phyloP scores from a whole-genome alignment of 2,113 vertebrate genomes.

The Sminthopsis crassicaudata region DNA sequence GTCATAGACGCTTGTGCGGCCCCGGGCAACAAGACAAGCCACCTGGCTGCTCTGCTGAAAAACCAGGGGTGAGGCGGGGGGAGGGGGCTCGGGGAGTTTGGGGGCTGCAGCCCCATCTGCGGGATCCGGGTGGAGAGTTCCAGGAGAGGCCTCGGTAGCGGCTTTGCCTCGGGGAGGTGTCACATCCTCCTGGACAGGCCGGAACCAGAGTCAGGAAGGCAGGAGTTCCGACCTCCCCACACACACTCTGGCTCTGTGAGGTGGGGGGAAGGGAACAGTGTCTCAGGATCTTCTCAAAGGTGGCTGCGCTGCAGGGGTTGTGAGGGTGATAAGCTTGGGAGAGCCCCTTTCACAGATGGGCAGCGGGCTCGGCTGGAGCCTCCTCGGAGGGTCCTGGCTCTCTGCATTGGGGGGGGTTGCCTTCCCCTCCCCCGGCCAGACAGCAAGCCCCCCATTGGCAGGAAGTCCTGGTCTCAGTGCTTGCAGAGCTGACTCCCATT shows the following conservation, averaged over 20 bases:
- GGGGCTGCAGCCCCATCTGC: background rate
- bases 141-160: no score
- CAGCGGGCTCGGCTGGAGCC: background rate
- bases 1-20: slow-evolving; percentile 95
- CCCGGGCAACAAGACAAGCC: slow-evolving; percentile 96
- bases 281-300: background rate
- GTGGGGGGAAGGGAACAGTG: background rate
- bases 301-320: no score
- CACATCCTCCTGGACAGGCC: no score
- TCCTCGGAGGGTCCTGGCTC: background rate
- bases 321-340: background rate
- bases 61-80: slow-evolving; percentile 91
- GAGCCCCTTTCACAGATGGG: no score
- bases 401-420: background rate
- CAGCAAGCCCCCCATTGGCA: background rate
- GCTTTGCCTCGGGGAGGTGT: background rate
- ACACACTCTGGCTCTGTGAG: background rate
- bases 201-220: background rate
- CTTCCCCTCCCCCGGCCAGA: background rate
- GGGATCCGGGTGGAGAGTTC: background rate
- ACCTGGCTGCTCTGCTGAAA: slow-evolving; percentile 92
- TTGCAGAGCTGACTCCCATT: background rate
- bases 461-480: background rate
- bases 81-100: rapidly evolving
- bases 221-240: background rate